Evolutionary conservation across 2,888 invertebrate genomes (phyloP).

Genomic region (Pheosia gnoma): DNA sequence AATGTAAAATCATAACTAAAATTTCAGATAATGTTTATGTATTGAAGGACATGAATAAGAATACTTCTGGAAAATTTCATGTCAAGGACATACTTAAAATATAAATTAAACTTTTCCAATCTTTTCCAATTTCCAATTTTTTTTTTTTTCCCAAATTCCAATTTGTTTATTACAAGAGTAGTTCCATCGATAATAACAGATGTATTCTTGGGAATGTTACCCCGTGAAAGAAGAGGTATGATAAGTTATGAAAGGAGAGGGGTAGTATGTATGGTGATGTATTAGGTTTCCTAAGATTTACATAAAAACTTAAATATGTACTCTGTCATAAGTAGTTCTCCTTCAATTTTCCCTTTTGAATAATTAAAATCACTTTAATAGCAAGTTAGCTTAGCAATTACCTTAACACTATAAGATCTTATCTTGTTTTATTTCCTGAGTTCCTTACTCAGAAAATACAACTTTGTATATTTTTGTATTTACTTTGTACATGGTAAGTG

Average conservation of each 20-base stretch:
- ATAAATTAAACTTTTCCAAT: neutral
- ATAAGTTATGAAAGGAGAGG: neutral
- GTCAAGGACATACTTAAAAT: slow-evolving; percentile 8
- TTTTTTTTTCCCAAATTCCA: too few species aligned
- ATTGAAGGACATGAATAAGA: slow-evolving; percentile 7
- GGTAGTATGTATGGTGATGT: neutral
- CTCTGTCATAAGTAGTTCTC: neutral
- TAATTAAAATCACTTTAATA: neutral
- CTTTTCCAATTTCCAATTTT: too few species aligned
- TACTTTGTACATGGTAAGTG: neutral
- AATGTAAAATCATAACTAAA: slow-evolving; percentile 9
- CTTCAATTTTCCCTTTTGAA: neutral
- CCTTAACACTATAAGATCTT: neutral
- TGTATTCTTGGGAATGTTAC: neutral
- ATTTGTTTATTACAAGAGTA: neutral
- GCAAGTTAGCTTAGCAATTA: neutral
- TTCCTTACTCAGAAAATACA: neutral
- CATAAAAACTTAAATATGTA: too few species aligned
- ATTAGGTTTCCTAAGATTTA: neutral
- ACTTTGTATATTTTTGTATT: neutral
- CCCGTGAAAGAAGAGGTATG: neutral
- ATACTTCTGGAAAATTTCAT: slow-evolving; percentile 9
- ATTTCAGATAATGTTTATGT: slow-evolving; percentile 11
- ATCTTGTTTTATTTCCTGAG: slow-evolving; percentile 1
- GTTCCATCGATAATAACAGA: neutral